These are phyloP conservation scores for Patella ulyssiponensis DNA, from an alignment of 2,888 invertebrate genomes.

Conservation along the genomic window DNA sequence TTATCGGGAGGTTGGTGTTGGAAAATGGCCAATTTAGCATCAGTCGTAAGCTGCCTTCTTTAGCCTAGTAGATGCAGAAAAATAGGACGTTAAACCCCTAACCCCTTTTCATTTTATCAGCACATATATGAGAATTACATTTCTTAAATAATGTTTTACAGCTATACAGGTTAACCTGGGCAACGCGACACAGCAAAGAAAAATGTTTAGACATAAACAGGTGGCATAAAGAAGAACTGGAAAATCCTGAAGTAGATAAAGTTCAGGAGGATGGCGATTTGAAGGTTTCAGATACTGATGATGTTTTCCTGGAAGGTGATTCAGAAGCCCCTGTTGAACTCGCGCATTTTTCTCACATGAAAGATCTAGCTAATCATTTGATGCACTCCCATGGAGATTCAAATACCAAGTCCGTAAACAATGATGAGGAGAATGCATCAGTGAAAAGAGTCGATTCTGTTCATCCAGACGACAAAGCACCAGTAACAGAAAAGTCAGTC, in stretches of 20 bases:
- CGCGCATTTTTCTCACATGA: slow-evolving; percentile 1
- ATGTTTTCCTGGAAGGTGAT: slow-evolving; percentile 13
- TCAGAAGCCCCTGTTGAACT: slow-evolving; percentile 13
- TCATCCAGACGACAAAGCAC: too few relatives aligned
- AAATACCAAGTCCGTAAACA: too few relatives aligned
- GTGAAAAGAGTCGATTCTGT: too few relatives aligned
- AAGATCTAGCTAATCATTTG: slow-evolving; percentile 8
- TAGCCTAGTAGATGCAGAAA: too few relatives aligned
- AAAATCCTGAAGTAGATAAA: background rate
- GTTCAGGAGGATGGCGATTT: background rate
- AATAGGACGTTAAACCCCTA: too few relatives aligned
- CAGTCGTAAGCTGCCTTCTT: too few relatives aligned
- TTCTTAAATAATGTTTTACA: slow-evolving; percentile 11
- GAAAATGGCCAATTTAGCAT: too few relatives aligned
- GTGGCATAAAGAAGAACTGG: slow-evolving; percentile 14
- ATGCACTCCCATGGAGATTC: background rate
- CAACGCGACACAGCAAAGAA: slow-evolving; percentile 53
- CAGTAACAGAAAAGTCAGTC: too few relatives aligned
- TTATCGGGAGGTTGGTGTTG: too few relatives aligned
- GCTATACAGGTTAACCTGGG: slow-evolving; percentile 56
- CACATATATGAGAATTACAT: too few relatives aligned
- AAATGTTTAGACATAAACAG: slow-evolving; percentile 51
- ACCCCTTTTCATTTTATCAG: too few relatives aligned
- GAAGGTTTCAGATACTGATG: background rate
- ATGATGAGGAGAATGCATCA: too few relatives aligned